Conservation (phyloP, 2,888 invertebrate species). For the Aporophyla lueneburgensis region DNA sequence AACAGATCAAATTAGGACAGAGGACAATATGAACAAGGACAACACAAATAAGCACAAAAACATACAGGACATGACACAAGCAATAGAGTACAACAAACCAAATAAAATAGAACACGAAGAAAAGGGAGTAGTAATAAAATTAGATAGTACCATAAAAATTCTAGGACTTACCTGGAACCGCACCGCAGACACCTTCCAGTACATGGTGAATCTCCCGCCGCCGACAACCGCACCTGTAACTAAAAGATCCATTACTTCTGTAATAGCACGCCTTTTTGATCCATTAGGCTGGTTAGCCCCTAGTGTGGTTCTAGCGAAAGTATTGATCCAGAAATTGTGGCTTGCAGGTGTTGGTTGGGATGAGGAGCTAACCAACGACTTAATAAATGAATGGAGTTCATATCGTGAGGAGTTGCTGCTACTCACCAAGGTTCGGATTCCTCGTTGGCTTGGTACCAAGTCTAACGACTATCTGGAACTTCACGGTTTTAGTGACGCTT, state of each 20-base stretch:
- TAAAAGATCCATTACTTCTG: constrained; percentile 51
- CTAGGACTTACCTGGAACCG: too few relatives aligned
- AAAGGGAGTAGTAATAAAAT: too few relatives aligned
- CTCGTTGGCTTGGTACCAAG: neutral
- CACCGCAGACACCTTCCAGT: neutral
- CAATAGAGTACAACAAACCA: too few relatives aligned
- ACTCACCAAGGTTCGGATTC: neutral
- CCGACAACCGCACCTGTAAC: constrained; percentile 41
- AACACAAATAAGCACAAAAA: constrained; percentile 1
- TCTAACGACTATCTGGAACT: neutral
- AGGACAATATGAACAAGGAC: neutral
- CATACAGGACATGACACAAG: neutral
- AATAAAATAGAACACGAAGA: too few relatives aligned
- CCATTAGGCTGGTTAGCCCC: constrained; percentile 21
- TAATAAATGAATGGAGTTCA: constrained; percentile 3
- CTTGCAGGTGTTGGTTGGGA: neutral
- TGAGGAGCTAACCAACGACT: neutral
- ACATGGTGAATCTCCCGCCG: constrained; percentile 42
- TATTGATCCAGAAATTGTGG: neutral
- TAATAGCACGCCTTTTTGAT: constrained; percentile 36
- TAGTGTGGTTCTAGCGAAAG: constrained; percentile 34
- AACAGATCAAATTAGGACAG: constrained; percentile 15
- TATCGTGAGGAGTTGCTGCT: constrained; percentile 5
- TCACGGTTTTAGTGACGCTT: constrained; percentile 15
- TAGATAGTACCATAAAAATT: too few relatives aligned